phyloP scores from a whole-genome alignment of 2,113 vertebrate genomes.

The Sciurus niger region DNA sequence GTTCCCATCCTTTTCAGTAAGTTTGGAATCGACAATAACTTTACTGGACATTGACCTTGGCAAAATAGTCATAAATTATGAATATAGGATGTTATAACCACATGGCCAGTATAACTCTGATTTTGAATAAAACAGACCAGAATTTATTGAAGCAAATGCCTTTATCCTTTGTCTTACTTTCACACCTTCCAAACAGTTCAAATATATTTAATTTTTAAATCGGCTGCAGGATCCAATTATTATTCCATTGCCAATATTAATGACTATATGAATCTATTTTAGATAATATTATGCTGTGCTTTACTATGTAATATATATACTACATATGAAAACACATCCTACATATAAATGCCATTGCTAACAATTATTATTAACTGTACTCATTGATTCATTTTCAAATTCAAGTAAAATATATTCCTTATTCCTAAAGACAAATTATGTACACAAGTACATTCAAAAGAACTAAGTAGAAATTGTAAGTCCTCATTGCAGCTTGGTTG shows the following conservation, averaged over 20 bases:
- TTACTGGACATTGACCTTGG: neutral
- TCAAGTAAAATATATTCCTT: neutral
- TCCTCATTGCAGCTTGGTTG: neutral
- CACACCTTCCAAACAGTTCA: fast-evolving
- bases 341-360: neutral
- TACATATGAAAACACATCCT: neutral
- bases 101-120: neutral
- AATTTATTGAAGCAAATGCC: neutral
- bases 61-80: neutral
- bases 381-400: neutral
- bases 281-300: neutral
- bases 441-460: neutral
- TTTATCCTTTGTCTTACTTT: neutral
- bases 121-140: neutral
- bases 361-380: neutral
- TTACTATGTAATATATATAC: neutral
- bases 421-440: neutral
- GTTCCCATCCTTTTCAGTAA: constrained; percentile 5
- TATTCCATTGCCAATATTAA: neutral
- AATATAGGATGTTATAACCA: neutral
- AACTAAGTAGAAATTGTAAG: neutral
- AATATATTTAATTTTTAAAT: neutral
- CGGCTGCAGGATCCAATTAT: neutral
- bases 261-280: neutral
- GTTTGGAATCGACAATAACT: neutral